phyloP scores from a whole-genome alignment of 1,140 invertebrate genomes.

The Schlechtendalia chinensis region DNA sequence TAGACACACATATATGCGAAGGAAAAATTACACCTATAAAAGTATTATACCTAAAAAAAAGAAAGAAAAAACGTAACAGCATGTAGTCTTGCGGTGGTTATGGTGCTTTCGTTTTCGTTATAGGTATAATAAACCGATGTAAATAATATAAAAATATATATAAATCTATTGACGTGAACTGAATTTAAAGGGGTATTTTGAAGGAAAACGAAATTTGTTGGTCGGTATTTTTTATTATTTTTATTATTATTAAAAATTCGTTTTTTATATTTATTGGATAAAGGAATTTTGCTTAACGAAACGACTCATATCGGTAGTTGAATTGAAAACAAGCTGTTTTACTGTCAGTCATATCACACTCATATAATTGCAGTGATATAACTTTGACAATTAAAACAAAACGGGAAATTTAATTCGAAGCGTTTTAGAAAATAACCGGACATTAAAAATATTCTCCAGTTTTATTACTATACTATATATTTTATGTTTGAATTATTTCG shows the following conservation, averaged over 20 bases:
- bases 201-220: neutral
- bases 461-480: neutral
- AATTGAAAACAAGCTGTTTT: neutral
- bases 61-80: neutral
- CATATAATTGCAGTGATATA: neutral
- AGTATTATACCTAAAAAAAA: neutral
- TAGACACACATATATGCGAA: too few species aligned
- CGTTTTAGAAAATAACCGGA: neutral
- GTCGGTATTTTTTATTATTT: neutral
- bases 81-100: neutral
- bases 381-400: neutral
- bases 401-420: neutral
- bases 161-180: constrained; percentile 17
- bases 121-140: constrained; percentile 14
- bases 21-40: constrained; percentile 1
- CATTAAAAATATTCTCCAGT: neutral
- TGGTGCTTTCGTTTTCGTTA: constrained; percentile 8
- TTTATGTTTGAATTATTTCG: neutral
- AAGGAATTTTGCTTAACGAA: neutral
- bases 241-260: neutral
- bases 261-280: neutral
- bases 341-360: neutral
- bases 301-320: neutral
- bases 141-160: constrained; percentile 3
- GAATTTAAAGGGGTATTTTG: neutral